A percentile compares a stretch with the other conserved stretches of the same genome.
Conservation (phyloP, 2,113 vertebrate genomes). For the Blennius ocellaris region DNA sequence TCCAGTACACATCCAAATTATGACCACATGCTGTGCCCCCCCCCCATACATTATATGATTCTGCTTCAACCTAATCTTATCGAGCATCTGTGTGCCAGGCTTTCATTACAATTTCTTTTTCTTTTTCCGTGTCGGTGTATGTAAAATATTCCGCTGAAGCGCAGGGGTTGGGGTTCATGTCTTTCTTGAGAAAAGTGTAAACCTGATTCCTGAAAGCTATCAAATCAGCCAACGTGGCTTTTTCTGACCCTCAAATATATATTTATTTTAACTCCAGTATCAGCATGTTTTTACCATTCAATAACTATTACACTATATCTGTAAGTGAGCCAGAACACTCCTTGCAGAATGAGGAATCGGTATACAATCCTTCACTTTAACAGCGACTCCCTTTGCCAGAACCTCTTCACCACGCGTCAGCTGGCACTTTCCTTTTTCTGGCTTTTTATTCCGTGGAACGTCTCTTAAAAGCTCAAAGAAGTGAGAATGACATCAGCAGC, state of each 20-base stretch:
- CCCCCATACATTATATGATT: constrained; percentile 28
- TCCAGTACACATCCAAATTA: constrained; percentile 44
- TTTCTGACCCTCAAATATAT: background rate
- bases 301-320: constrained; percentile 8
- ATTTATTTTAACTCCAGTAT: constrained; percentile 10
- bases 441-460: background rate
- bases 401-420: background rate
- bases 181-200: background rate
- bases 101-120: constrained; percentile 7
- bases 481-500: constrained; percentile 43
- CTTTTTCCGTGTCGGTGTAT: background rate
- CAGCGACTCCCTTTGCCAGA: constrained; percentile 20
- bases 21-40: constrained; percentile 48
- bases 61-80: constrained; percentile 3
- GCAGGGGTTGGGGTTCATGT: background rate
- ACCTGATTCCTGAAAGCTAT: background rate
- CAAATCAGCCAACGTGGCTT: background rate
- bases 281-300: constrained; percentile 20
- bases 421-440: background rate
- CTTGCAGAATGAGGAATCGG: background rate
- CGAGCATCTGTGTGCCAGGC: constrained; percentile 21
- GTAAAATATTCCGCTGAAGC: background rate
- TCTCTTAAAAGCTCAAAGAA: constrained; percentile 16
- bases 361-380: constrained; percentile 15
- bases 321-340: constrained; percentile 20